Percentiles rank a stretch among this genome's conserved stretches.
phyloP scores from a whole-genome alignment of 1,140 invertebrate genomes.

The Bombus soroeensis region DNA sequence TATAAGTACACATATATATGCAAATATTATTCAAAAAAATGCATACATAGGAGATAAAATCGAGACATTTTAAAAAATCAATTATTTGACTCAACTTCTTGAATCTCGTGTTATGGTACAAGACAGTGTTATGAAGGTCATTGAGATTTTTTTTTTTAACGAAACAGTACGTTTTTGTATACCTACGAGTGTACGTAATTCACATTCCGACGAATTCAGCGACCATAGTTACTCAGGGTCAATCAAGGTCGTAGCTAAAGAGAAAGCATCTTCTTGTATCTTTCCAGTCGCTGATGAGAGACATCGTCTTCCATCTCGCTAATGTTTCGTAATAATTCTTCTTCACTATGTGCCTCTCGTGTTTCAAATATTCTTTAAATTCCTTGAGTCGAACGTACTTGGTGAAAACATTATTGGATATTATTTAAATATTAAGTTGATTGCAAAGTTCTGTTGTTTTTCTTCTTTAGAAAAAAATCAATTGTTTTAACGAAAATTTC shows the following conservation, averaged over 20 bases:
- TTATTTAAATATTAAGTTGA: no score
- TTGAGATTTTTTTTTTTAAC: not conserved
- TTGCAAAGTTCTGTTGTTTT: no score
- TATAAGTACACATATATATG: no score
- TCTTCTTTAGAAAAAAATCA: no score
- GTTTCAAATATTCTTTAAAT: no score
- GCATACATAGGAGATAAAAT: not conserved
- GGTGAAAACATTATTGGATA: no score
- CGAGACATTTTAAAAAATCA: not conserved
- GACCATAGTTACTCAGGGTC: not conserved
- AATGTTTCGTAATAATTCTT: not conserved
- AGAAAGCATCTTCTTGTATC: not conserved
- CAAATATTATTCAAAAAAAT: not conserved
- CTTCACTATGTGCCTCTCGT: not conserved
- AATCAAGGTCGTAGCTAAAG: not conserved
- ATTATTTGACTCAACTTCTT: not conserved
- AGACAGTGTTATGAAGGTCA: not conserved
- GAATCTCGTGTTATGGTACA: no score
- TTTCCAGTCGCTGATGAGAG: not conserved
- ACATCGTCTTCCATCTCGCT: not conserved
- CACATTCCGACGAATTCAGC: not conserved
- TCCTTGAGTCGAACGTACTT: no score
- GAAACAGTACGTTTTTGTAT: not conserved
- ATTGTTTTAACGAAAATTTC: no score
- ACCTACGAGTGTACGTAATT: not conserved